Conservation (phyloP, 2,797 vertebrate species). For the Hemibagrus guttatus region DNA sequence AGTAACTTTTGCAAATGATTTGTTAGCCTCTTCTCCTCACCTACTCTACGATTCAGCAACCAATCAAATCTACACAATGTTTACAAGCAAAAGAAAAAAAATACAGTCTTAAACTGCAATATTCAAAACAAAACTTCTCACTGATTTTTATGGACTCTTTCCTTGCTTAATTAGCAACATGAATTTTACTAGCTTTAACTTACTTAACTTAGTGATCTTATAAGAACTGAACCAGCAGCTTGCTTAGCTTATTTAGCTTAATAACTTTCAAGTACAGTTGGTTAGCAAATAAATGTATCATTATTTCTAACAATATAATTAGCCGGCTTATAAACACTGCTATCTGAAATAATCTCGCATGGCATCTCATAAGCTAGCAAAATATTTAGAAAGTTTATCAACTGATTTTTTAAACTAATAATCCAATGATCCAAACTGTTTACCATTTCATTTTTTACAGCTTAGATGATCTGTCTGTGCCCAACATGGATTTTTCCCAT, state of each 20-base stretch:
- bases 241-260: not conserved
- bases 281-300: no score
- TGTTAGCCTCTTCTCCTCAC: not conserved
- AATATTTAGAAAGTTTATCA: not conserved
- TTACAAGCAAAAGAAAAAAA: not conserved
- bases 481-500: not conserved
- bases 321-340: not conserved
- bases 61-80: not conserved
- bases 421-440: not conserved
- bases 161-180: not conserved
- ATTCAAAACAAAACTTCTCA: not conserved
- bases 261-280: not conserved
- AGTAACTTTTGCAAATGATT: not conserved
- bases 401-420: not conserved
- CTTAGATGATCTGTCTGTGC: constrained; percentile 6
- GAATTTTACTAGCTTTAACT: not conserved
- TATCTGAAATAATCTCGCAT: not conserved
- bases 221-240: not conserved
- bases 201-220: not conserved
- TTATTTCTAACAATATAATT: not conserved
- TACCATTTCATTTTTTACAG: not conserved
- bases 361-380: not conserved
- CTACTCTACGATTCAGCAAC: not conserved
- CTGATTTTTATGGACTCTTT: not conserved
- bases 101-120: not conserved